These are phyloP conservation scores for Apostichopus leukothele DNA, from an alignment of 53 echinoderm and acorn worm species.

Conservation along the genomic window DNA sequence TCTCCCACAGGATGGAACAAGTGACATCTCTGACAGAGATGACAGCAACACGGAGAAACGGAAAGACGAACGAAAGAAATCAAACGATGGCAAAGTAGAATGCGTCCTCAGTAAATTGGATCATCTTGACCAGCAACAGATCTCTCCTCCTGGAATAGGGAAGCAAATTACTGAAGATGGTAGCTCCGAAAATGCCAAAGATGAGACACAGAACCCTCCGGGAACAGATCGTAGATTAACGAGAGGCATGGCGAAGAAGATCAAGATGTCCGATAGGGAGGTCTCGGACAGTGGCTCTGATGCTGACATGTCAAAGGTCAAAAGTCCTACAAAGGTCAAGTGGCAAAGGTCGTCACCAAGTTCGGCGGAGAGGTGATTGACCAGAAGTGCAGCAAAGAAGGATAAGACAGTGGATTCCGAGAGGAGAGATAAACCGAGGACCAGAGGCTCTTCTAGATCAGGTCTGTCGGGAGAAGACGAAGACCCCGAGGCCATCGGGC, in stretches of 20 bases:
- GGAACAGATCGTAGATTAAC: neutral
- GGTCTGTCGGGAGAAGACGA: neutral
- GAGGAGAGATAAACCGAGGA: neutral
- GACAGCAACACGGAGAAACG: neutral
- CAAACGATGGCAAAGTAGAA: neutral
- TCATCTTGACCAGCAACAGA: neutral
- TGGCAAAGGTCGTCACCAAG: neutral
- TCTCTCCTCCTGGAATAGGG: neutral
- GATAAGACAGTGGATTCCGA: neutral
- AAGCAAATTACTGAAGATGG: neutral
- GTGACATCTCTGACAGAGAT: neutral
- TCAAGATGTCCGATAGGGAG: neutral
- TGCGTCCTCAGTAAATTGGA: neutral
- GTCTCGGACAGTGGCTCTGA: neutral
- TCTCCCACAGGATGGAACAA: neutral
- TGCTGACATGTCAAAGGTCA: neutral
- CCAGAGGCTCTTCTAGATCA: neutral
- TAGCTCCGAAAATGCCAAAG: neutral
- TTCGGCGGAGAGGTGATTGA: neutral
- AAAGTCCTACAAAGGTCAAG: neutral
- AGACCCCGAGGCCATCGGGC: neutral
- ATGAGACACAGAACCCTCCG: neutral
- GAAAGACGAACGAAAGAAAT: neutral
- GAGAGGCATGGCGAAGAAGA: slow-evolving; percentile 20
- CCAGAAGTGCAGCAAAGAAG: neutral